Conservation (phyloP, 2,113 vertebrate species). For the Tragelaphus imberbis region DNA sequence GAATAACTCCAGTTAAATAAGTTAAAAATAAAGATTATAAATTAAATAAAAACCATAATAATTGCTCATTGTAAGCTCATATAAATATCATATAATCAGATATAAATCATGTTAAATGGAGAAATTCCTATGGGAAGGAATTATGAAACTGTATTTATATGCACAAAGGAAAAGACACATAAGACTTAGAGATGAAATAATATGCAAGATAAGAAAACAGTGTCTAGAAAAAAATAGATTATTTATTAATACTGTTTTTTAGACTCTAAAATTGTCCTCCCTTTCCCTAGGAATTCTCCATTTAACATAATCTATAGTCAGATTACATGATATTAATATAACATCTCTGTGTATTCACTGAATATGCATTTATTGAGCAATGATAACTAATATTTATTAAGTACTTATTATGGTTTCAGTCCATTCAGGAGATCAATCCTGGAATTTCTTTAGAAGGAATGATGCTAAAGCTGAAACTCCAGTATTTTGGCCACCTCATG, state of each 20-base stretch:
- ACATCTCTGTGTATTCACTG: background rate
- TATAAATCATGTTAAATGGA: background rate
- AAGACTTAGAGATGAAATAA: background rate
- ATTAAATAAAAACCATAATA: constrained; percentile 13
- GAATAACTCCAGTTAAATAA: background rate
- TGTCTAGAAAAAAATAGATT: background rate
- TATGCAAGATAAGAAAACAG: background rate
- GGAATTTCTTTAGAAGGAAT: too few relatives aligned
- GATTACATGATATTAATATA: background rate
- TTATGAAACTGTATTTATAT: background rate
- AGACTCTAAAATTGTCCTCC: background rate
- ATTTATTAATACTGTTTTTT: background rate
- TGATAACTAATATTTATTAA: background rate
- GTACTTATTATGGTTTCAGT: background rate
- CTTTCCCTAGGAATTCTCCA: background rate
- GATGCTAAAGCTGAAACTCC: too few relatives aligned
- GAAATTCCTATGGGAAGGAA: background rate
- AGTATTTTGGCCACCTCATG: too few relatives aligned
- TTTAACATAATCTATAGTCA: background rate
- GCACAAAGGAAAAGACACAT: background rate
- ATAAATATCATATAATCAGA: constrained; percentile 19
- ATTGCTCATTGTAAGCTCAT: background rate
- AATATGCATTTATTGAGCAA: background rate
- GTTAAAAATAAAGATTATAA: constrained; percentile 37
- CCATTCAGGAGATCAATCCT: too few relatives aligned